Base-by-base conservation (phyloP, 2,888 invertebrate species). In the Amphipoea oculea region DNA sequence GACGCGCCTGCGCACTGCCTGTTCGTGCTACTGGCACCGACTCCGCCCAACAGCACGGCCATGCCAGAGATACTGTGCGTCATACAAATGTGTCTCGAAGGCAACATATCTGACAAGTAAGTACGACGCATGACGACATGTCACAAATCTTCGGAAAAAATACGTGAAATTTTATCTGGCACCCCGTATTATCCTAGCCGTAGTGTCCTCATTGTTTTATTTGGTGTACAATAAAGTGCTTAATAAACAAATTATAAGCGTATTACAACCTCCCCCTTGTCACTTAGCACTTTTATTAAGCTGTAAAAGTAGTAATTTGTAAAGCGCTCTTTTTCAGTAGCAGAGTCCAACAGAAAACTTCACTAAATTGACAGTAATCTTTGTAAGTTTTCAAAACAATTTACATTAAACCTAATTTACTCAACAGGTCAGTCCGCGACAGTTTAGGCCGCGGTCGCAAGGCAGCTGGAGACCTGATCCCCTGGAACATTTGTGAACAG, bases 1-100 rank as follows among this genome's bases (percentile, higher is more conserved):
- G 99, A 99, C 96, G 99, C 99, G 29, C 99, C 99, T 0, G 99
- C 99, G 1, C 99, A 99, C 96, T 99, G 99, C 94, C 95, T 99
- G 78, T 99, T 99, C 96, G 99, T 99, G 88, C 97, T 99, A 63
- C 97, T 99, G 1, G 96, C 96, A 0, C 99, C 99, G 0, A 98
- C 99, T 1, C 97, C 98, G 90, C 97, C 98, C 0, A 97, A 98
- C 89, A 97, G 97, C 82, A 98, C 98, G 78, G 90, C 97, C 66
- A 96, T 99, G 88, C 99, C 99, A 0, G 99, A 99, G 95, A 98
- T 99, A 76, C 97, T 99, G n/a, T 99, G 99, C 88, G 99, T 99
- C 9, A 96, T 99, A 87, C 99, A 99, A 96, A 96, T 98, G 87
- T 98, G 98, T 73, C 95, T 98, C 36, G 98, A 98, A 92, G 98